phyloP scores from a whole-genome alignment of 2,113 vertebrate genomes.

The Sula dactylatra region DNA sequence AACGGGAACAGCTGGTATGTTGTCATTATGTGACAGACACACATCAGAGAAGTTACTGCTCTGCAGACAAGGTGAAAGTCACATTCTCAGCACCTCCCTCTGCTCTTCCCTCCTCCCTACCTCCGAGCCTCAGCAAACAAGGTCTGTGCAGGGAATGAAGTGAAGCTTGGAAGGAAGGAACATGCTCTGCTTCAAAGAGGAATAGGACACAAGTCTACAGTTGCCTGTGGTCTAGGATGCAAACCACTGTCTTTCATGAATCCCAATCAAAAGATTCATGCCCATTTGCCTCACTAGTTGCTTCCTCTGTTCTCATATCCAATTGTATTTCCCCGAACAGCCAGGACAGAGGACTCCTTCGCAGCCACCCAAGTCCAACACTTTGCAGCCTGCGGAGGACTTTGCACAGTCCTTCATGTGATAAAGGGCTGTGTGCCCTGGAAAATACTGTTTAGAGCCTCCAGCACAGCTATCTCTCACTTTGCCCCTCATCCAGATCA shows the following conservation, averaged over 20 bases:
- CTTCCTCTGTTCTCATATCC: background rate
- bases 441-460: background rate
- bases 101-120: background rate
- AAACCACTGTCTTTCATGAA: background rate
- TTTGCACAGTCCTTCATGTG: fast-evolving
- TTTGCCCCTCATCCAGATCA: background rate
- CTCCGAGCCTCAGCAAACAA: background rate
- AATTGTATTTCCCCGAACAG: background rate
- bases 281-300: background rate
- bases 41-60: conserved; percentile 13
- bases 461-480: background rate
- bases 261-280: background rate
- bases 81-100: background rate
- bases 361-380: background rate
- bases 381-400: background rate
- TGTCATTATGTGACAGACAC: conserved; percentile 16
- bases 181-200: background rate
- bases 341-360: background rate
- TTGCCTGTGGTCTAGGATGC: background rate
- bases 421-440: background rate
- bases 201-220: background rate
- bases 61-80: conserved; percentile 30
- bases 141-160: background rate
- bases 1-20: conserved; percentile 24
- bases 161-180: background rate